These are phyloP conservation scores for Theonella swinhoei DNA, from an alignment of 37 sponge, comb jelly and placozoan species.

Conservation along the genomic window DNA sequence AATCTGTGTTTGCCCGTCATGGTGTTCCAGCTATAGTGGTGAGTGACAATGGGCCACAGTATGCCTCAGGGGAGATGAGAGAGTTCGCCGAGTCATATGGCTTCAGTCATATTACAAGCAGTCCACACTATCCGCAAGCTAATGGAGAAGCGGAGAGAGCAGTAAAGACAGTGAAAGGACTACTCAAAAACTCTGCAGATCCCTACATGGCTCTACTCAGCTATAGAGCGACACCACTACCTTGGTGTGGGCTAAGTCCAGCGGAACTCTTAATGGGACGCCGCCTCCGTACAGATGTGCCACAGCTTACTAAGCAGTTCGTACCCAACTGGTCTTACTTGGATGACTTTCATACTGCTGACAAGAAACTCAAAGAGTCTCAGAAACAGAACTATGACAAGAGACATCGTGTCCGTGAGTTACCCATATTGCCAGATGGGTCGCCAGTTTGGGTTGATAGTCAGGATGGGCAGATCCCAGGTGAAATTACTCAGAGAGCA, in stretches of 20 bases:
- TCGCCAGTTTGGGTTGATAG: background rate
- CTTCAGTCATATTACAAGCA: constrained; percentile 56
- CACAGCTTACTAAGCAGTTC: background rate
- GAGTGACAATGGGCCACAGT: constrained; percentile 68
- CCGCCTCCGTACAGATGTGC: background rate
- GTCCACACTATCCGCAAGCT: constrained; percentile 51
- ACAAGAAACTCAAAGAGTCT: background rate
- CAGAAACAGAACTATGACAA: constrained; percentile 5
- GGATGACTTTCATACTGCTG: constrained; percentile 5
- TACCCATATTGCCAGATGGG: background rate
- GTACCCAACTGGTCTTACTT: background rate
- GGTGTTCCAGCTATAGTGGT: constrained; percentile 42
- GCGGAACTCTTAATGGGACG: constrained; percentile 53
- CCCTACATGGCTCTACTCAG: constrained; percentile 25
- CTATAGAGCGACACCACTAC: constrained; percentile 38
- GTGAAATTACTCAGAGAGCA: too few relatives aligned
- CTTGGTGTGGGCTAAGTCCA: constrained; percentile 46
- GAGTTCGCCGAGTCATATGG: constrained; percentile 39
- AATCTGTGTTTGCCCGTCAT: constrained; percentile 33
- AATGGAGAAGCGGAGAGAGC: constrained; percentile 50
- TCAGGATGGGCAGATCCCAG: background rate
- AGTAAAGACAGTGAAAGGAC: constrained; percentile 44
- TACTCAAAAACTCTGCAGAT: constrained; percentile 25
- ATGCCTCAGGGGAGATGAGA: constrained; percentile 25
- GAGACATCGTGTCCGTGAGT: background rate